phyloP scores from a whole-genome alignment of 2,888 invertebrate genomes.

The Chironomus riparius region DNA sequence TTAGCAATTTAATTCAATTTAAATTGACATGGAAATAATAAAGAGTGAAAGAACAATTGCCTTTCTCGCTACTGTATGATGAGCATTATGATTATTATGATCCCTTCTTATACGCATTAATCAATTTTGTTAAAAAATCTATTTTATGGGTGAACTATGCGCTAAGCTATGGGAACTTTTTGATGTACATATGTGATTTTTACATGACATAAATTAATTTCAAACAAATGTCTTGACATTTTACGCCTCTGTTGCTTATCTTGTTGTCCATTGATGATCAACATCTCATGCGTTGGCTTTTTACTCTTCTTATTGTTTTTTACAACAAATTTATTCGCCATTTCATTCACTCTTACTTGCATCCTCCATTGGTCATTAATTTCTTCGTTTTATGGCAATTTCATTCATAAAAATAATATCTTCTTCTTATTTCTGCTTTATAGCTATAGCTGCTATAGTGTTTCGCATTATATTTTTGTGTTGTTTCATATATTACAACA shows the following conservation, averaged over 20 bases:
- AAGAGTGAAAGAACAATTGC: not conserved
- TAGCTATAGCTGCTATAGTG: not conserved
- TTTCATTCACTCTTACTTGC: constrained; percentile 2
- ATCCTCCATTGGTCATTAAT: constrained; percentile 22
- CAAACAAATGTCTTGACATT: constrained; percentile 7
- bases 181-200: not conserved
- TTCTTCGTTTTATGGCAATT: constrained; percentile 11
- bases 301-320: not conserved
- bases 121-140: not conserved
- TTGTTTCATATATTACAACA: not conserved
- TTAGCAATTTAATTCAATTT: constrained; percentile 26
- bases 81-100: not conserved
- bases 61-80: not conserved
- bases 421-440: not conserved
- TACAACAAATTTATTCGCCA: not conserved
- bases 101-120: not conserved
- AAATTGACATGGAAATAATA: not conserved
- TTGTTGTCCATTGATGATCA: constrained; percentile 3
- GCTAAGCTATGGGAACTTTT: not conserved
- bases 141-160: not conserved
- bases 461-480: not conserved
- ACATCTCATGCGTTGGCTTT: constrained; percentile 4
- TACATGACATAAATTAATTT: constrained; percentile 21
- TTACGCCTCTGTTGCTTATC: constrained; percentile 15
- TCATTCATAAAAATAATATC: constrained; percentile 16